Evolutionary conservation across 2,797 vertebrate species (phyloP), one percentile per base, ranked within the genome.

Genomic region (Cossypha niveicapilla): DNA sequence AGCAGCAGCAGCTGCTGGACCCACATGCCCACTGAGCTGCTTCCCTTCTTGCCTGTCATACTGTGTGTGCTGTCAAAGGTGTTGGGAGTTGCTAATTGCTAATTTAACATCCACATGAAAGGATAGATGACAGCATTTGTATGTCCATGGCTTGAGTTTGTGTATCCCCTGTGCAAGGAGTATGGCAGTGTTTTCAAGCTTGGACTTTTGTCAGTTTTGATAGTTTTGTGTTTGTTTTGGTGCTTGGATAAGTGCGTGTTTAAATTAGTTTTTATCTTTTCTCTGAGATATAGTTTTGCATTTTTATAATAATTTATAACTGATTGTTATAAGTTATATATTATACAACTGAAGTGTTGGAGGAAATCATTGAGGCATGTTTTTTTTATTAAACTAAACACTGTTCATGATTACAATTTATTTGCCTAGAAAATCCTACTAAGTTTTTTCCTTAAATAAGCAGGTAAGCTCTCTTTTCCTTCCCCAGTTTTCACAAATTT

Each of bases 1-100:
- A 73, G 13, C n/a, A 68, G 48, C 72, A 84, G 58, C 7, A 35
- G 57, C 57, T 48, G 4, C 67, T 34, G 61, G 37, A 48, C 24
- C 39, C 50, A 1, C 2, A 0, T 24, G 24, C 22, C 14, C 45
- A 28, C 37, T 0, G 3, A 30, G 57, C n/a, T 66, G 45, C 62
- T 91, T 19, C 30, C 24, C 23, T 72, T 44, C 60, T 42, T 1
- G 1, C 25, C 19, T 24, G 0, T 45, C 2, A 1, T 6, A 23
- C 16, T 2, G 1, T n/a, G 76, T n/a, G 73, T 67, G n/a, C 6
- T 65, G 25, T 51, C 56, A 56, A 0, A 68, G 50, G 18, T 39
- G 14, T 28, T 74, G 24, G 22, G 8, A 44, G 45, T 28, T 83
- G 37, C 65, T 62, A 32, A 27, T 13, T 34, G n/a, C 45, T 66